phyloP scores from a whole-genome alignment of 2,888 invertebrate genomes.

The Synergus laeviventris region DNA sequence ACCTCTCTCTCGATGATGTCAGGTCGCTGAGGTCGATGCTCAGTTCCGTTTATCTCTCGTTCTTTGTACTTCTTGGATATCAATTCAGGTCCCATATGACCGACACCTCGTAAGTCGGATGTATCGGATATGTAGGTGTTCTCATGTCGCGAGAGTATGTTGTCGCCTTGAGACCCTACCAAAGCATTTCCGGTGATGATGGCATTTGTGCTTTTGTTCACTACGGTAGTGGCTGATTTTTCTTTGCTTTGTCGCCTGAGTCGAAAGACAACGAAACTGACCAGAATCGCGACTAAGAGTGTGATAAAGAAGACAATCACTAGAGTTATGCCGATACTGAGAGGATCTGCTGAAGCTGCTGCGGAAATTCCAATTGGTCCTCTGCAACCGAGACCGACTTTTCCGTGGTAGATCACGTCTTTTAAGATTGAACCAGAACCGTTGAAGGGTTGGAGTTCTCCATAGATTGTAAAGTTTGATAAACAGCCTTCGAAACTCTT shows the following conservation, averaged over 20 bases:
- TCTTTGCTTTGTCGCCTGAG: conserved; percentile 92
- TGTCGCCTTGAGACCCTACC: conserved; percentile 83
- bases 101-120: conserved; percentile 84
- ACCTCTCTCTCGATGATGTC: conserved; percentile 96
- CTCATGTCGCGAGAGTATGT: conserved; percentile 82
- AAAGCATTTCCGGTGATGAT: conserved; percentile 84
- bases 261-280: conserved; percentile 94
- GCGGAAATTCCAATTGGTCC: conserved; percentile 87
- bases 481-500: conserved; percentile 92
- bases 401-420: conserved; percentile 84
- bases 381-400: conserved; percentile 85
- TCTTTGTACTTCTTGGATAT: conserved; percentile 93
- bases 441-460: conserved; percentile 92
- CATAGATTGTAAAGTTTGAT: conserved; percentile 91
- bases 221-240: conserved; percentile 84
- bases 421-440: conserved; percentile 90
- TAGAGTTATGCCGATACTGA: conserved; percentile 94
- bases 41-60: conserved; percentile 84
- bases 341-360: conserved; percentile 87
- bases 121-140: conserved; percentile 82
- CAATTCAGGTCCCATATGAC: conserved; percentile 89
- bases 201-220: conserved; percentile 88
- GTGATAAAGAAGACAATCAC: conserved; percentile 96
- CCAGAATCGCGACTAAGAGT: conserved; percentile 90
- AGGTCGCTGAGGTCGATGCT: conserved; percentile 89